Percentiles rank a stretch among this genome's conserved stretches.
phyloP scores from a whole-genome alignment of 2,888 invertebrate species.

The Monopis laevigella region DNA sequence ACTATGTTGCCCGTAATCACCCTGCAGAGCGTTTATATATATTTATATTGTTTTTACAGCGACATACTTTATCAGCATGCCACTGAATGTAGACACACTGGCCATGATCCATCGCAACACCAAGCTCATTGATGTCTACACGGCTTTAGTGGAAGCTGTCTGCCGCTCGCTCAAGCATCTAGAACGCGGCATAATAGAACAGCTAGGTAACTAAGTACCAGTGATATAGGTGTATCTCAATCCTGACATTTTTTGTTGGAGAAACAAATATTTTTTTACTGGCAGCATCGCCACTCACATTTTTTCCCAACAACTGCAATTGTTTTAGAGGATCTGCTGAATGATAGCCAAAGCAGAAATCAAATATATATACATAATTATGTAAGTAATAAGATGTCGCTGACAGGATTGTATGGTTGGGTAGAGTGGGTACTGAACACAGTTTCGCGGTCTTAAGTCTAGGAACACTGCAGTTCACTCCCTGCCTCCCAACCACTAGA shows the following conservation, averaged over 20 bases:
- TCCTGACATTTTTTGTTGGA: neutral
- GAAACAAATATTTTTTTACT: neutral
- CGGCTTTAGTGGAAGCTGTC: conserved; percentile 78
- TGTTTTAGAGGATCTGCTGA: no score
- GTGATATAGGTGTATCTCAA: neutral
- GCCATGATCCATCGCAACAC: conserved; percentile 75
- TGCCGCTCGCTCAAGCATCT: conserved; percentile 74
- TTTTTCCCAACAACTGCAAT: neutral
- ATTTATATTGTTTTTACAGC: conserved; percentile 33
- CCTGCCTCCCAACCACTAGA: no score
- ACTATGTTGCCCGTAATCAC: no score
- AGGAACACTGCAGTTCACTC: no score
- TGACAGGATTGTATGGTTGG: no score
- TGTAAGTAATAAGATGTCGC: no score
- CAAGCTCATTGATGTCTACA: conserved; percentile 72
- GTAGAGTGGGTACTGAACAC: no score
- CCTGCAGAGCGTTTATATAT: neutral
- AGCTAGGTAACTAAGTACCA: conserved; percentile 45
- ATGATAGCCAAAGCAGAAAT: no score
- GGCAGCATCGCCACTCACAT: neutral
- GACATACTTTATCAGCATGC: conserved; percentile 65
- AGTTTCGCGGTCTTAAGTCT: no score
- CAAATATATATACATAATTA: no score
- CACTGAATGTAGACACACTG: conserved; percentile 74
- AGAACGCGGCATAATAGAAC: conserved; percentile 70